Conservation (phyloP, 2,888 invertebrate species). For the Lasioglossum calceatum region DNA sequence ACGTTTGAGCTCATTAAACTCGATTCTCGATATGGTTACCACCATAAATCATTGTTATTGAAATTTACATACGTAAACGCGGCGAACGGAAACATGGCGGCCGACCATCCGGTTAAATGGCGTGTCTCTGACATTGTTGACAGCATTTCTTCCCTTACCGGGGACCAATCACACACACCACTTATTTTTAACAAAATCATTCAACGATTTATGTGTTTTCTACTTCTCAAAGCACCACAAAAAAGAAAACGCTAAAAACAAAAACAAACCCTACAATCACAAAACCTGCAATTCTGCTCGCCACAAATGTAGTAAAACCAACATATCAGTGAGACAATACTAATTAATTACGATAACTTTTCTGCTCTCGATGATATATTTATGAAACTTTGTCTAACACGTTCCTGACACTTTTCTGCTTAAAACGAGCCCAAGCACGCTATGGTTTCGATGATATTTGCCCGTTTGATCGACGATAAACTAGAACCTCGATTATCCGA, state of each 20-base stretch:
- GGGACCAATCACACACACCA: no score
- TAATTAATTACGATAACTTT: no score
- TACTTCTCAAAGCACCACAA: no score
- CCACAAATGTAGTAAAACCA: neutral
- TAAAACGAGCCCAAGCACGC: neutral
- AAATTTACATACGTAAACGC: slow-evolving; percentile 47
- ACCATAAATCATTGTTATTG: slow-evolving; percentile 59
- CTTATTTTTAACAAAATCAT: neutral
- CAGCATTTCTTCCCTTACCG: neutral
- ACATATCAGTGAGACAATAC: no score
- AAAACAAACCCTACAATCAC: no score
- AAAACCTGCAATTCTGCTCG: no score
- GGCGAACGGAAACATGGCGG: slow-evolving; percentile 34
- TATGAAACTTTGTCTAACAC: neutral
- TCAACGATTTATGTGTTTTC: no score
- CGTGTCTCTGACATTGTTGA: neutral
- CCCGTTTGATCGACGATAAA: neutral
- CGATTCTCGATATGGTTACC: slow-evolving; percentile 55
- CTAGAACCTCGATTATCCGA: neutral
- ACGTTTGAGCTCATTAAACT: slow-evolving; percentile 62
- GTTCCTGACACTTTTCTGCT: neutral
- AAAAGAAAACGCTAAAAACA: no score
- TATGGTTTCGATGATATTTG: neutral
- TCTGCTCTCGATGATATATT: no score
- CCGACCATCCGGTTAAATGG: slow-evolving; percentile 31